phyloP scores from a whole-genome alignment of 2,888 invertebrate genomes.

The Pheosia gnoma region DNA sequence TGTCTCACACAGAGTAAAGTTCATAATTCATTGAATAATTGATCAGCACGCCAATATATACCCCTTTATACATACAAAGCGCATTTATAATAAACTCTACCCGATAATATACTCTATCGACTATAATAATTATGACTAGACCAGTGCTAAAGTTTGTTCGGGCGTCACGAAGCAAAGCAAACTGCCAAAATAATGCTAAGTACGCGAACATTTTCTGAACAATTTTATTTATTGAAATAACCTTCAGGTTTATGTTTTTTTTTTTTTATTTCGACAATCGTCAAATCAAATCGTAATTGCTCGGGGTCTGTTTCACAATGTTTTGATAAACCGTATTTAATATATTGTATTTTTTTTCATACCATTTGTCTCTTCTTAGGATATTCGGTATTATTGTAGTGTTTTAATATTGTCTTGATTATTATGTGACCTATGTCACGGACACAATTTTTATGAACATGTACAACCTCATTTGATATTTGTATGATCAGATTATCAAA shows the following conservation, averaged over 20 bases:
- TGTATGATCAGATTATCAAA: too few species aligned
- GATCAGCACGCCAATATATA: constrained; percentile 36
- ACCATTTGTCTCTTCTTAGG: too few species aligned
- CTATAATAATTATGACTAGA: constrained; percentile 58
- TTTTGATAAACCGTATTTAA: too few species aligned
- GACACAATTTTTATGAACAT: too few species aligned
- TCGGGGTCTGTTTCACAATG: too few species aligned
- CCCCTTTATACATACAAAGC: constrained; percentile 65
- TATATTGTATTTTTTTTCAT: too few species aligned
- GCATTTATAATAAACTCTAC: constrained; percentile 50
- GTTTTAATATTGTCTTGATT: too few species aligned
- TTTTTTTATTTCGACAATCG: too few species aligned
- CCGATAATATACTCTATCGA: constrained; percentile 54
- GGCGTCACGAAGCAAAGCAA: constrained; percentile 49
- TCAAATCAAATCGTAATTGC: too few species aligned
- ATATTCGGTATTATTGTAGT: too few species aligned
- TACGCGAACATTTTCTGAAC: constrained; percentile 6
- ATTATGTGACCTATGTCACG: too few species aligned
- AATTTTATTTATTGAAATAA: constrained; percentile 2
- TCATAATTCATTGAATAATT: constrained; percentile 40
- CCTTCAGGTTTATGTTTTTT: background rate
- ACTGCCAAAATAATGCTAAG: constrained; percentile 40
- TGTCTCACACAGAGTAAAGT: background rate
- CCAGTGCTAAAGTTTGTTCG: constrained; percentile 53
- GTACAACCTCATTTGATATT: too few species aligned